These are phyloP conservation scores for Mycalesis mineus DNA, from an alignment of 2,888 invertebrate genomes.

Conservation along the genomic window DNA sequence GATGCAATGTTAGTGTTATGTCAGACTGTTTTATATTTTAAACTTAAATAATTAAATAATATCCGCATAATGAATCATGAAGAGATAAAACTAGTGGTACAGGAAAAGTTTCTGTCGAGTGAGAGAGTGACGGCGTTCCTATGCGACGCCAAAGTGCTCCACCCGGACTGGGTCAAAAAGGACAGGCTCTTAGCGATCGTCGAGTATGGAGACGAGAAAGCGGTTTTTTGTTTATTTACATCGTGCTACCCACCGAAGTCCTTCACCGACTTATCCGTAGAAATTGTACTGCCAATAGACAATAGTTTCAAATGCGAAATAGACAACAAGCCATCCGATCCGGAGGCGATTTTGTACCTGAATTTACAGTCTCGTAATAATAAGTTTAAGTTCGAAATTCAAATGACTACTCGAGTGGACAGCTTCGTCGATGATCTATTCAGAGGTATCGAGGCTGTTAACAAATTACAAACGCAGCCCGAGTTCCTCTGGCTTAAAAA, in stretches of 20 bases:
- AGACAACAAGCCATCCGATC: constrained; percentile 79
- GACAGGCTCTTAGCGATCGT: constrained; percentile 70
- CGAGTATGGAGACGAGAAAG: constrained; percentile 73
- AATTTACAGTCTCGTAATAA: constrained; percentile 66
- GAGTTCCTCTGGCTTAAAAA: constrained; percentile 81
- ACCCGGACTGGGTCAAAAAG: constrained; percentile 68
- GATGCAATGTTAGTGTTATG: constrained; percentile 16
- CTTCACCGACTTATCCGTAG: constrained; percentile 87
- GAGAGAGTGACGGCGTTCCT: constrained; percentile 69
- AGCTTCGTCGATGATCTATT: constrained; percentile 86
- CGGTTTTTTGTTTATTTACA: constrained; percentile 70
- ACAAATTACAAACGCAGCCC: constrained; percentile 60
- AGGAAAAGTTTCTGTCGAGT: constrained; percentile 71
- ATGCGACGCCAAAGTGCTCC: constrained; percentile 68
- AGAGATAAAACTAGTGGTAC: constrained; percentile 67
- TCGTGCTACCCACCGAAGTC: constrained; percentile 83
- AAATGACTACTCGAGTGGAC: constrained; percentile 80
- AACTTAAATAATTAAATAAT: constrained; percentile 27
- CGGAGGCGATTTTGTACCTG: constrained; percentile 71
- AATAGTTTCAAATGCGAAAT: constrained; percentile 87
- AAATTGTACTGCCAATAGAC: constrained; percentile 89
- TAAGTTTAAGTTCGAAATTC: constrained; percentile 73
- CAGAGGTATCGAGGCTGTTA: constrained; percentile 83
- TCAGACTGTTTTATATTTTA: constrained; percentile 25
- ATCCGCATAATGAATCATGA: constrained; percentile 68